Conservation (phyloP, 1,140 invertebrate genomes). For the Listronotus oregonensis region DNA sequence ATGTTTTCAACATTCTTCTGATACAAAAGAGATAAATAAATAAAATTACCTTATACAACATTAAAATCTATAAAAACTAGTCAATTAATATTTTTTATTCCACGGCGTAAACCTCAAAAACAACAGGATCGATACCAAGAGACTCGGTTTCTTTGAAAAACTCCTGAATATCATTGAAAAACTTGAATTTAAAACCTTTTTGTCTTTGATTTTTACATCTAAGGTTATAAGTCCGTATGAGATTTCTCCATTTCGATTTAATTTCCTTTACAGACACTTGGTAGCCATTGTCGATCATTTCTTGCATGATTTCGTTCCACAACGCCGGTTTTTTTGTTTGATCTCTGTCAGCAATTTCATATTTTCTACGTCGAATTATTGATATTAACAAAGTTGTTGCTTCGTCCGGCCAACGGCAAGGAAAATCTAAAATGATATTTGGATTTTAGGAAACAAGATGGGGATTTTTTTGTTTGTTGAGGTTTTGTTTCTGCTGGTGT, state of each 20-base stretch:
- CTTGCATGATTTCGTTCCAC: conserved; percentile 30
- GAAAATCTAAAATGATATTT: conserved; percentile 33
- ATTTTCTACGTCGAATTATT: conserved; percentile 26
- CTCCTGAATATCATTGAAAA: conserved; percentile 32
- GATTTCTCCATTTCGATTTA: conserved; percentile 33
- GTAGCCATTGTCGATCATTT: conserved; percentile 30
- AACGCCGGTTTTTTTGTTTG: conserved; percentile 29
- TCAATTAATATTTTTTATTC: background rate
- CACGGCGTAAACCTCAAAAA: conserved; percentile 24
- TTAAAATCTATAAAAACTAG: too few species aligned
- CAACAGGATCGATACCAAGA: conserved; percentile 29
- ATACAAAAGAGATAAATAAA: too few species aligned
- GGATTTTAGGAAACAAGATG: background rate
- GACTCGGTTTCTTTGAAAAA: conserved; percentile 32
- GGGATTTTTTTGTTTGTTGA: background rate
- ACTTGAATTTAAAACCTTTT: conserved; percentile 37
- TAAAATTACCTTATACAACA: too few species aligned
- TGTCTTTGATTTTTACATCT: conserved; percentile 32
- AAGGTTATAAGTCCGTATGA: conserved; percentile 33
- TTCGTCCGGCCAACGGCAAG: conserved; percentile 35
- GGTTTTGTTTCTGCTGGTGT: conserved; percentile 1
- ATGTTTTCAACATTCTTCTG: too few species aligned
- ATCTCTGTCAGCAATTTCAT: conserved; percentile 30
- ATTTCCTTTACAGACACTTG: conserved; percentile 29
- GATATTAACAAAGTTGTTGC: conserved; percentile 32